Evolutionary conservation across 1,140 invertebrate genomes (phyloP).

Genomic region (Babylonia areolata): DNA sequence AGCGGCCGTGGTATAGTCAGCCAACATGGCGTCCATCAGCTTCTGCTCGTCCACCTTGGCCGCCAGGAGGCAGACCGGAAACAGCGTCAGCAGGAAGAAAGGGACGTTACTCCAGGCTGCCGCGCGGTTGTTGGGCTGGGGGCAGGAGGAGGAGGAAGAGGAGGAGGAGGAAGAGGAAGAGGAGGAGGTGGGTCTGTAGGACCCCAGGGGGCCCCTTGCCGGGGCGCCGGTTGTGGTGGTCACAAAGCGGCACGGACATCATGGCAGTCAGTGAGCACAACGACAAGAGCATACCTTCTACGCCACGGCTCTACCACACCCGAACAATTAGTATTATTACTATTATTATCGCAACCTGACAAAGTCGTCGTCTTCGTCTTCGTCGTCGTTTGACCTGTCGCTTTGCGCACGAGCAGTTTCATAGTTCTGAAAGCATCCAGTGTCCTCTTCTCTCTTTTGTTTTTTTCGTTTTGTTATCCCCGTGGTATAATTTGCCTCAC

Average conservation of each 20-base stretch:
- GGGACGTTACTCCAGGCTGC: neutral
- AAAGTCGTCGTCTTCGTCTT: too few relatives aligned
- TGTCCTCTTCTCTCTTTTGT: neutral
- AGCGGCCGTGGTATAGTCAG: constrained; percentile 95
- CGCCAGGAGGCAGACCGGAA: constrained; percentile 39
- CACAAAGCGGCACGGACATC: neutral
- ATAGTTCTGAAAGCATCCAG: neutral
- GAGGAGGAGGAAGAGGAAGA: too few relatives aligned
- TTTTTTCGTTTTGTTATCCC: too few relatives aligned
- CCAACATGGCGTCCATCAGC: constrained; percentile 58
- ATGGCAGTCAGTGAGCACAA: neutral
- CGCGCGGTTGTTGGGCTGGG: neutral
- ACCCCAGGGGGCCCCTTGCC: too few relatives aligned
- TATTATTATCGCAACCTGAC: too few relatives aligned
- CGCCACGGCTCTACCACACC: neutral
- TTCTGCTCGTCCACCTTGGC: constrained; percentile 62
- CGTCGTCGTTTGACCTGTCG: neutral
- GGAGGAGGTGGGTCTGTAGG: too few relatives aligned
- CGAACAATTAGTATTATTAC: neutral
- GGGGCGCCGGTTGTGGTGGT: neutral
- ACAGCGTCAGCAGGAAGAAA: constrained; percentile 11
- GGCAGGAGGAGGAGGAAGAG: too few relatives aligned
- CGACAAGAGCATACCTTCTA: neutral
- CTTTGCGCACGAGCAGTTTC: neutral
- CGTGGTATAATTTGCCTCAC: too few relatives aligned